Evolutionary conservation across 2,113 vertebrate genomes (phyloP), one percentile per base, ranked within the genome.

Genomic region (Catharus minimus): DNA sequence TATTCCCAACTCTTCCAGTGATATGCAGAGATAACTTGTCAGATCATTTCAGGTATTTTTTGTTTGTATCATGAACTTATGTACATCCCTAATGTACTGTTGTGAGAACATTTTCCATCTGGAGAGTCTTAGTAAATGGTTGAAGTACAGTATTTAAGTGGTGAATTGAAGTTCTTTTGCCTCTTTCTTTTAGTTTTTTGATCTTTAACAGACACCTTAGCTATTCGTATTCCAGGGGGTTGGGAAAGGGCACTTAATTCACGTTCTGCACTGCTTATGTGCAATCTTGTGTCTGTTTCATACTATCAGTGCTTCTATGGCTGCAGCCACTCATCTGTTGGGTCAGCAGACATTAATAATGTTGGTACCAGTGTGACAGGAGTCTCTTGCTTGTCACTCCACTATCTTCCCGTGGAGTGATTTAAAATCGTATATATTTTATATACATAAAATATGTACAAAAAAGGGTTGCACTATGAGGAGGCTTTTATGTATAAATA

Each of bases 11-110:
- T 90, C 60, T 23, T 73, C 36, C 46, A 23, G 52, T 78, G 65
- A 64, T 64, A 19, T 2, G 6, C 44, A 72, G 55, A 52, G 57
- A 65, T 93, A 67, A 81, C 46, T 81, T 61, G 83, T 75, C 80
- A 84, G 11, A 84, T 92, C 55, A 84, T 92, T 89, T 96, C 88
- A 90, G 26, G 21, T 78, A 38, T 83, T 79, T 49, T 84, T 91
- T 91, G 64, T 71, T 86, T 3, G 1, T 67, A 47, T 88, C 19
- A 41, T 69, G 77, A 76, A 43, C 92, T 82, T 90, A 65, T 87
- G 83, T 95, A 53, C 53, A 50, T 82, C n/a, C 6, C 9, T 90
- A 83, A 84, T 61, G 38, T 71, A 68, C 57, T 81, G 46, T 72
- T 89, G 30, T 30, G 46, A 82, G 80, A 94, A 61, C 5, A 65